A percentile compares a stretch with the other conserved stretches of the same genome.
Conservation (phyloP, 2,888 invertebrate genomes). For the Nipponacmea schrenckii region DNA sequence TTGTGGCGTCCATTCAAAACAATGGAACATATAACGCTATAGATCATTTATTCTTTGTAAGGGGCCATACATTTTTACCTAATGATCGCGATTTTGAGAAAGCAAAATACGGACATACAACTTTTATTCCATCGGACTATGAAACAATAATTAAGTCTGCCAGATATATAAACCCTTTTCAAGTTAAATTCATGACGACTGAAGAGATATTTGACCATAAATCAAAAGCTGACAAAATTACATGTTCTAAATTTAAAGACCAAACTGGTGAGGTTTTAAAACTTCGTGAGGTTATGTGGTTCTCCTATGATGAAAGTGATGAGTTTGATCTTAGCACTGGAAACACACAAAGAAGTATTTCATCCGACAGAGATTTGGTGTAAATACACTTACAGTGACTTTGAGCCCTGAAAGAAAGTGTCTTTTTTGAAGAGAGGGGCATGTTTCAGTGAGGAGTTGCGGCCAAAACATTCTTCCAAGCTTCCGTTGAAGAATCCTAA, state of each 20-base stretch:
- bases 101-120: background rate
- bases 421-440: background rate
- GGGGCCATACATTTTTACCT: background rate
- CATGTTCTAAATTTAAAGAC: background rate
- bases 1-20: background rate
- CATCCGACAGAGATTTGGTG: background rate
- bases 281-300: background rate
- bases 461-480: no score
- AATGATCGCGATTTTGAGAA: background rate
- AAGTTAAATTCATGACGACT: background rate
- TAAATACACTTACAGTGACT: background rate
- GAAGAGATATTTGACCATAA: background rate
- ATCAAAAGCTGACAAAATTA: background rate
- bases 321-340: background rate
- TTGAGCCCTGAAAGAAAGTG: background rate
- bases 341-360: background rate
- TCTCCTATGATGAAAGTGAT: background rate
- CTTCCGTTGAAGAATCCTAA: no score
- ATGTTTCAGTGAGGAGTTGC: no score
- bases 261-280: background rate
- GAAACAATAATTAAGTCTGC: background rate
- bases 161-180: background rate
- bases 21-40: background rate
- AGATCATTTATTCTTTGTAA: background rate
- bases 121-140: background rate